Base-by-base conservation (phyloP, 1,140 invertebrate genomes). In the Chlorops oryzae region DNA sequence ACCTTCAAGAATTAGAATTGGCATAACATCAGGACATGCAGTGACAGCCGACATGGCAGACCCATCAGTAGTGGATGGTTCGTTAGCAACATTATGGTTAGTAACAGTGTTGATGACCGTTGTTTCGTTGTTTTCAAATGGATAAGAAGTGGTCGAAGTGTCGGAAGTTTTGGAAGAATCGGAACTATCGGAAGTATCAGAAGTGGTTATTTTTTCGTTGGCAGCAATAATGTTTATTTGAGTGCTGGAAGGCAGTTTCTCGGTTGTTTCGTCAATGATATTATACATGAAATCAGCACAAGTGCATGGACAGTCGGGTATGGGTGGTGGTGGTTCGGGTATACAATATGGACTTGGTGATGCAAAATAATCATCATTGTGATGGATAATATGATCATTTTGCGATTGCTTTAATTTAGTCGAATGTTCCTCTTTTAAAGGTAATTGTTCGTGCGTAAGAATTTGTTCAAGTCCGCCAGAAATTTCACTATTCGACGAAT, bases 11-110 rank as follows among this genome's bases (percentile, higher is more conserved):
- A 70, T 70, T 44, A 70, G 63, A 52, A 70, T 63, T 58, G 67
- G 67, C 67, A 67, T 70, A 54, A 70, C 61, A 67, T 70, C 67
- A 40, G 67, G 67, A 40, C 67, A 70, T 70, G 66, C 64, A 70
- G 59, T 12, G 47, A 56, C 28, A 47, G 50, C 40, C 28, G n/a
- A 15, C 20, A 27, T 50, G 12, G 25, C 22, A 41, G 24, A 23
- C 35, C 17, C 56, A 56, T 56, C 50, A 40, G 43, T 17, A 10
- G 15, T 52, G 49, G 44, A 47, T 32, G 41, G n/a, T n/a, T n/a
- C n/a, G n/a, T n/a, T n/a, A n/a, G n/a, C n/a, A n/a, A n/a, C n/a
- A n/a, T n/a, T n/a, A n/a, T n/a, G n/a, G n/a, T n/a, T n/a, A n/a
- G n/a, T n/a, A n/a, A n/a, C n/a, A n/a, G n/a, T n/a, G n/a, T n/a